These are phyloP conservation scores for Ictalurus furcatus DNA, from an alignment of 2,113 vertebrate species.

Conservation along the genomic window DNA sequence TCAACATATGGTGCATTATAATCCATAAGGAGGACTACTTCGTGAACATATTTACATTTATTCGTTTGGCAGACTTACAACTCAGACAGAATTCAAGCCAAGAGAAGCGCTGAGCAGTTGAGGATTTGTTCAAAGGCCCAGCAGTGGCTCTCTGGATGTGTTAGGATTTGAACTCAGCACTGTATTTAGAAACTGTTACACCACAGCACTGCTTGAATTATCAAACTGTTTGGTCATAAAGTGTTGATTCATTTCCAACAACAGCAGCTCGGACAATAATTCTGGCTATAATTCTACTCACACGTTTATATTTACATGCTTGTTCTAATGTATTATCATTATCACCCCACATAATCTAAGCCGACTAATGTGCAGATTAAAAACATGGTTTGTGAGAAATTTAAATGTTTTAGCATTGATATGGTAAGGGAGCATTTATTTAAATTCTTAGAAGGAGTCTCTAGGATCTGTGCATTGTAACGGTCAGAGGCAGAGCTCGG, in stretches of 20 bases:
- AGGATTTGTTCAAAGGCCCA: background rate
- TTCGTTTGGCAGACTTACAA: background rate
- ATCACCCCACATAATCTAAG: background rate
- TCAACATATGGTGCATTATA: background rate
- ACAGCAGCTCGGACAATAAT: background rate
- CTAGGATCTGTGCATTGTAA: background rate
- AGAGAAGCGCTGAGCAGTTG: background rate
- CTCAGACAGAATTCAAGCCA: background rate
- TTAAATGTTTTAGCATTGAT: background rate
- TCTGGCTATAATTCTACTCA: background rate
- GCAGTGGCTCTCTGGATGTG: background rate
- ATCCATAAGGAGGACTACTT: background rate
- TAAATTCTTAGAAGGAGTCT: background rate
- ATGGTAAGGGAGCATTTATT: background rate
- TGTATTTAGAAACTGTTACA: background rate
- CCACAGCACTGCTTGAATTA: background rate
- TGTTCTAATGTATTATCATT: background rate
- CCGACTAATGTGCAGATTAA: background rate
- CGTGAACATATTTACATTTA: conserved; percentile 5
- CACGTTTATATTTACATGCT: background rate
- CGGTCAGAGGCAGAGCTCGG: too few relatives aligned
- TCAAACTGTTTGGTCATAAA: background rate
- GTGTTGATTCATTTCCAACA: background rate
- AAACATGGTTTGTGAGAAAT: background rate
- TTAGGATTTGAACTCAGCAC: background rate